phyloP scores from a whole-genome alignment of 2,888 invertebrate genomes.

The Philereme vetulata region DNA sequence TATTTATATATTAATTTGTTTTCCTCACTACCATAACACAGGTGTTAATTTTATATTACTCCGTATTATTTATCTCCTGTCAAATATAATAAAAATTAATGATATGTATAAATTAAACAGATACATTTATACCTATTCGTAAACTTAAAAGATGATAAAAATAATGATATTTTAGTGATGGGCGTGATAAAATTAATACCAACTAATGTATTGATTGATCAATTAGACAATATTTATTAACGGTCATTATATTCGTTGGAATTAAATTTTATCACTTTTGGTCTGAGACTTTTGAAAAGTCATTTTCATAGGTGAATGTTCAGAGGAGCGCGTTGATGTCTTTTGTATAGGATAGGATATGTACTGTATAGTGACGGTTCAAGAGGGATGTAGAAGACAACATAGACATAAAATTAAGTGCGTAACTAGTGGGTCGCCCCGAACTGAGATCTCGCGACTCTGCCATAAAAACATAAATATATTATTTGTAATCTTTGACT shows the following conservation, averaged over 20 bases:
- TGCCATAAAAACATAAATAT: too few relatives aligned
- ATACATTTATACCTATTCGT: slow-evolving; percentile 35
- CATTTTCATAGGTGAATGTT: background rate
- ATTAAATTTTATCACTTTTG: slow-evolving; percentile 18
- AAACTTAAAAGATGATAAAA: slow-evolving; percentile 35
- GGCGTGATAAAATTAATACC: slow-evolving; percentile 21
- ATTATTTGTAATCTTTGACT: too few relatives aligned
- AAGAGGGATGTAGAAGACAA: too few relatives aligned
- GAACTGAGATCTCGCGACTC: too few relatives aligned
- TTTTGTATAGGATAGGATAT: too few relatives aligned
- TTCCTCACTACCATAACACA: slow-evolving; percentile 33
- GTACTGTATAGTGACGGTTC: too few relatives aligned
- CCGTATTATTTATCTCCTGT: slow-evolving; percentile 37
- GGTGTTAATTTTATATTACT: slow-evolving; percentile 43
- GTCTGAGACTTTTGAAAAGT: background rate
- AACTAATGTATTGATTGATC: slow-evolving; percentile 15
- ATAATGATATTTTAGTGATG: slow-evolving; percentile 27
- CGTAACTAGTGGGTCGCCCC: too few relatives aligned
- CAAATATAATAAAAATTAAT: slow-evolving; percentile 41
- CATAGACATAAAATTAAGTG: too few relatives aligned
- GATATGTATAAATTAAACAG: slow-evolving; percentile 36
- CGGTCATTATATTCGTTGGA: slow-evolving; percentile 26
- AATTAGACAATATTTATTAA: too few relatives aligned
- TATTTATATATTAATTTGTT: slow-evolving; percentile 16
- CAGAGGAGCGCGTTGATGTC: too few relatives aligned